Evolutionary conservation across 2,888 invertebrate species (phyloP), one percentile per base, ranked within the genome.

Genomic region (Rhorus exstirpatorius): DNA sequence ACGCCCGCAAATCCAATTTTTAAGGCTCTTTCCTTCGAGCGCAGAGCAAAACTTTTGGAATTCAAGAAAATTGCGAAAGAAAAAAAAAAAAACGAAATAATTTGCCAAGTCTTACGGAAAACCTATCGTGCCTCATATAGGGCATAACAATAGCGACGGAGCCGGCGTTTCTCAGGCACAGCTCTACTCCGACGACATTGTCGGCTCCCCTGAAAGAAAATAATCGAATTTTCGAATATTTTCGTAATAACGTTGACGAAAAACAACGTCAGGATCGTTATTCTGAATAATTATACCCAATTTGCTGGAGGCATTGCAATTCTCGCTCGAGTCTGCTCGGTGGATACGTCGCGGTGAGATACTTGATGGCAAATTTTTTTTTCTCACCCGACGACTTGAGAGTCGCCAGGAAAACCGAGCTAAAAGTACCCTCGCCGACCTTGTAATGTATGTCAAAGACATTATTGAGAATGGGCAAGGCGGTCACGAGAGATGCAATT

Each of bases 111-210:
- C 95, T 95, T 93, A 97, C 97, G 86, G 95, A 94, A 93, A 97
- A 97, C 88, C 95, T 96, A 88, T 95, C 95, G 91, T 98, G 98
- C 83, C 95, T 95, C 94, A 98, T 95, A 91, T 96, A 97, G 1
- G 98, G 97, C 98, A 98, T 98, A 63, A 98, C 95, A 92, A 98
- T 97, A 68, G 97, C 97, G 81, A 97, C 96, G 77, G 97, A 96
- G 88, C 97, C 97, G 83, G 95, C 94, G 88, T 96, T 94, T 70
- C 97, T 94, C 61, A 98, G 93, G 89, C 97, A 97, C 84, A 97
- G 93, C 85, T 97, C 95, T 79, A 98, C 95, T 67, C 97, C 97
- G 87, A 97, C 97, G 14, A 98, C 96, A 94, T 98, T 96, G 90
- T 97, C 95, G 79, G 94, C 94, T 19, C 98, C 98, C 1, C 98